Conservation (phyloP, 1,140 invertebrate species). For the Papilio helenus region DNA sequence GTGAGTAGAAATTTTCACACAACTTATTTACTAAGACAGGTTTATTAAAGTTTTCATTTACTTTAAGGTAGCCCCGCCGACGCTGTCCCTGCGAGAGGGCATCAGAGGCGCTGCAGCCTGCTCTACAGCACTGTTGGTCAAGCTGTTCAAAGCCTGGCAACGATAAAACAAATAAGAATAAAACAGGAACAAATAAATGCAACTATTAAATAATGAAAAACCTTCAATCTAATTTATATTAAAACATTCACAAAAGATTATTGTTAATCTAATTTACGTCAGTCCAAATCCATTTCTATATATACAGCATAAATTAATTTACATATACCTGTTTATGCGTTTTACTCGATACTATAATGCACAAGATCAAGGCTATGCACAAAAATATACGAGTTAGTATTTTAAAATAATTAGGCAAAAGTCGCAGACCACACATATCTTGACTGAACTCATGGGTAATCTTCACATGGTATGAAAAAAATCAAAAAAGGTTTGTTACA, state of each 20-base stretch:
- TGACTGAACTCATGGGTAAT: background rate
- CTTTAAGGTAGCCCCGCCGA: conserved; percentile 82
- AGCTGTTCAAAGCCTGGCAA: conserved; percentile 87
- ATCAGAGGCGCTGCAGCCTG: conserved; percentile 83
- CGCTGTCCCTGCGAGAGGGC: conserved; percentile 88
- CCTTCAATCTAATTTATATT: background rate
- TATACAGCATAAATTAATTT: background rate
- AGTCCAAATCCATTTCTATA: conserved; percentile 19
- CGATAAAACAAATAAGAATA: conserved; percentile 42
- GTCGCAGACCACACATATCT: background rate
- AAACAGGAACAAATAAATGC: background rate
- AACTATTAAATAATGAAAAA: background rate
- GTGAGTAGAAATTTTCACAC: no score
- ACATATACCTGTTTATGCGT: background rate
- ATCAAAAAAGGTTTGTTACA: background rate
- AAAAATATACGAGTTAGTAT: background rate
- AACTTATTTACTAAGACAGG: background rate
- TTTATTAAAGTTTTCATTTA: conserved; percentile 51
- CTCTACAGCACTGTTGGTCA: conserved; percentile 84
- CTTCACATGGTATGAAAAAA: background rate
- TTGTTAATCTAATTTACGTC: background rate
- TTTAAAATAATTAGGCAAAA: background rate
- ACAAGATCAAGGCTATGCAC: background rate
- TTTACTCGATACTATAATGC: background rate
- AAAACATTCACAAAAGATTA: background rate